Evolutionary conservation across 2,888 invertebrate species (phyloP), one percentile per base, ranked within the genome.

Genomic region (Crossocerus cetratus): DNA sequence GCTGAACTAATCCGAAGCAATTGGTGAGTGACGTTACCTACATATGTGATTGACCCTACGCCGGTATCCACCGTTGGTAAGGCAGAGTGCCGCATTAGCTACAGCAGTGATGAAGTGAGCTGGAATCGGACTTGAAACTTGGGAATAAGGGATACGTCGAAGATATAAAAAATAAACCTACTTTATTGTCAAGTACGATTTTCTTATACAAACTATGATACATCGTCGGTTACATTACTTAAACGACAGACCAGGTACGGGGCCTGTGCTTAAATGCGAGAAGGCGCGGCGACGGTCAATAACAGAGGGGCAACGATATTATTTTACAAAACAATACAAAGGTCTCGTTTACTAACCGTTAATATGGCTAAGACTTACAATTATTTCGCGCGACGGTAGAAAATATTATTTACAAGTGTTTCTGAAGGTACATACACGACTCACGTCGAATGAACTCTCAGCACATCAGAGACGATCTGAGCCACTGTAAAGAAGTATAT

Each of bases 401-500:
- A 83, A 83, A 76, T 72, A 84, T 83, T 89, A 89, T 89, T 86
- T 89, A 89, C 89, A 89, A 76, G 72, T 67, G 75, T 75, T 84
- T 80, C 72, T 79, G 32, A 32, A 32, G 32, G 32, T 32, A 84
- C 74, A 76, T 80, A 83, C 72, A 79, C 73, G 72, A 69, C 73
- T 78, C 66, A 70, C 62, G 74, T 69, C 43, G 65, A 66, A 58
- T 68, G 49, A 62, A 62, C 56, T 74, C 82, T 93, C 91, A 95
- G 90, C 94, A 95, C 89, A 93, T 94, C 76, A 95, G 90, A 23
- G 94, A 94, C 78, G 94, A 94, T 89, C 94, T 94, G 81, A 95
- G 92, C 95, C 95, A 95, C 94, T 95, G 92, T 84, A 64, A 59
- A 44, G 4, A 22, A 44, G 43, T 42, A 42, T 57, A n/a, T 14